A percentile compares a stretch with the other conserved stretches of the same genome.
Conservation (phyloP, 2,797 vertebrate genomes). For the Craterocephalus amniculus region DNA sequence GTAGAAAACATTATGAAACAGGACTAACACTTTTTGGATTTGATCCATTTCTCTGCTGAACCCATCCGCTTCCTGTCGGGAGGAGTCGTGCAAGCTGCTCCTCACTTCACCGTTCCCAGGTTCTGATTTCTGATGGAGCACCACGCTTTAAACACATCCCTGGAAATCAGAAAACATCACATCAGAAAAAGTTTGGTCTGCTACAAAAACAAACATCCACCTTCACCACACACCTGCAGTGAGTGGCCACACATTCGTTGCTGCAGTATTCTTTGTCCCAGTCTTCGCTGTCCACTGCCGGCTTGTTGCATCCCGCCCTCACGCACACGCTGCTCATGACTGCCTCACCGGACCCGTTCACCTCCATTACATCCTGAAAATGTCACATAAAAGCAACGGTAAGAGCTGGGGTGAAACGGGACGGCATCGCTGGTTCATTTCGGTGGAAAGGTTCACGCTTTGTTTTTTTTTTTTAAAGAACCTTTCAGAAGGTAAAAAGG, state of each 20-base stretch:
- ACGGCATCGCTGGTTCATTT: no score
- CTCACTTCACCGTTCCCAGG: slow-evolving; percentile 86
- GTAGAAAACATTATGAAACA: slow-evolving; percentile 9
- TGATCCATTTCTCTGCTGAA: background rate
- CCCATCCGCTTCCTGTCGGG: no score
- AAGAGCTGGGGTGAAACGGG: no score
- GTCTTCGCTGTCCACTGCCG: slow-evolving; percentile 87
- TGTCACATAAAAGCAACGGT: no score
- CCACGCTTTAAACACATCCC: slow-evolving; percentile 89
- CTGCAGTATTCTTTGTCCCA: slow-evolving; percentile 95
- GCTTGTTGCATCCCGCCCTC: slow-evolving; percentile 90
- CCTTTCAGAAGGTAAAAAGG: no score
- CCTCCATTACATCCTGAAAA: no score
- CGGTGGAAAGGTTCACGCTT: no score
- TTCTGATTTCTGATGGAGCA: slow-evolving; percentile 85
- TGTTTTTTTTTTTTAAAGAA: no score
- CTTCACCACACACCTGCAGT: slow-evolving; percentile 91
- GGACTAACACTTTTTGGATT: background rate
- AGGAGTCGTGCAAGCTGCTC: background rate
- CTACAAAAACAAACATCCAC: background rate
- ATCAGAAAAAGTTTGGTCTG: background rate
- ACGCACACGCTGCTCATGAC: slow-evolving; percentile 86
- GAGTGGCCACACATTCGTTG: slow-evolving; percentile 92
- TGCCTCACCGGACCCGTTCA: no score
- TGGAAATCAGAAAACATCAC: slow-evolving; percentile 51